phyloP scores from a whole-genome alignment of 2,888 invertebrate species.

The Serrognathus titanus region DNA sequence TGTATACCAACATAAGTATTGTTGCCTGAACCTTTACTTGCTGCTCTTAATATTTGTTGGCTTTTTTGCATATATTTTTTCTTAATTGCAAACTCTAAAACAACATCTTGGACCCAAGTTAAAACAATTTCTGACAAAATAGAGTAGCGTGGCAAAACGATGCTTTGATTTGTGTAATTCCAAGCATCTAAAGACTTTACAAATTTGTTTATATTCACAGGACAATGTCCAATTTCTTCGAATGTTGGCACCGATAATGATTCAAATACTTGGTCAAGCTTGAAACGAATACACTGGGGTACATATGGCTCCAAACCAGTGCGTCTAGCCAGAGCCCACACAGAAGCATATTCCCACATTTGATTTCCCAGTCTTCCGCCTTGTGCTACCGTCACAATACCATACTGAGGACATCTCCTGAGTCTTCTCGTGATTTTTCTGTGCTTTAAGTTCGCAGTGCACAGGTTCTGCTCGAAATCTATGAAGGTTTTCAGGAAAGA shows the following conservation, averaged over 20 bases:
- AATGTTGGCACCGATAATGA: conserved; percentile 54
- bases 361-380: conserved; percentile 50
- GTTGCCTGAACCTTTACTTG: conserved; percentile 29
- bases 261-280: conserved; percentile 55
- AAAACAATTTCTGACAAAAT: conserved; percentile 55
- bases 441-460: conserved; percentile 50
- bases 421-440: conserved; percentile 42
- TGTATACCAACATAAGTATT: conserved; percentile 54
- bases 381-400: conserved; percentile 51
- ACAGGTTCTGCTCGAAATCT: conserved; percentile 55
- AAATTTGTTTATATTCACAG: conserved; percentile 49
- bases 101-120: conserved; percentile 56
- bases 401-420: conserved; percentile 46
- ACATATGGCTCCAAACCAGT: conserved; percentile 52
- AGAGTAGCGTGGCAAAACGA: conserved; percentile 54
- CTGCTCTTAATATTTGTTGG: conserved; percentile 46
- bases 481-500: conserved; percentile 49
- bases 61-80: conserved; percentile 50
- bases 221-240: conserved; percentile 55
- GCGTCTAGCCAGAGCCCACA: conserved; percentile 50
- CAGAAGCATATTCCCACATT: conserved; percentile 54
- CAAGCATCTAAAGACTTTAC: conserved; percentile 53
- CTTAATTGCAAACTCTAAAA: conserved; percentile 56
- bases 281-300: conserved; percentile 51
- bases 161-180: conserved; percentile 57